phyloP scores from a whole-genome alignment of 2,888 invertebrate genomes.

The Limnephilus auricula region DNA sequence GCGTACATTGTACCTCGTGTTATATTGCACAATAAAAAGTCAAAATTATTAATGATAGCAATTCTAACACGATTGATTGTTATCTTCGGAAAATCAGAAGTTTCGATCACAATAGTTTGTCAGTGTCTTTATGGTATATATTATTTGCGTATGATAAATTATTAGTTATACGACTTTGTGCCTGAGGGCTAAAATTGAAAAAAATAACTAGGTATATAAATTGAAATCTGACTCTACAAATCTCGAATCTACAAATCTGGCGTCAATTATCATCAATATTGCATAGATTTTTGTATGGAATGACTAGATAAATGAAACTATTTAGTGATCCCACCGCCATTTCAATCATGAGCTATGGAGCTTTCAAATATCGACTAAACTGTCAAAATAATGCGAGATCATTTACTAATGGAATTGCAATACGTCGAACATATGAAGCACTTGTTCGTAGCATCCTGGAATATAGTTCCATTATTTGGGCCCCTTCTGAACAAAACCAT shows the following conservation, averaged over 20 bases:
- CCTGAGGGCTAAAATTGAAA: no score
- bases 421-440: no score
- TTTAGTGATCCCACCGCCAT: neutral
- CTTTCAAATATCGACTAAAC: neutral
- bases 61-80: neutral
- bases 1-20: neutral
- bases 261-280: neutral
- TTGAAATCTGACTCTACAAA: neutral
- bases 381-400: no score
- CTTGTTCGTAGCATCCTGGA: no score
- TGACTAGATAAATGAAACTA: neutral
- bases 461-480: no score
- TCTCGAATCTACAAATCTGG: neutral
- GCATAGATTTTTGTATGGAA: neutral
- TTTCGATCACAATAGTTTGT: neutral
- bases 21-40: neutral
- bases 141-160: neutral
- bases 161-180: no score
- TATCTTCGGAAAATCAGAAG: neutral
- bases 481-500: no score
- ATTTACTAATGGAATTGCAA: no score
- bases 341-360: neutral
- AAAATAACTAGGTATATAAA: no score
- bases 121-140: neutral
- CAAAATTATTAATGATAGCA: neutral